Evolutionary conservation across 2,113 vertebrate genomes (phyloP), one percentile per base, ranked within the genome.

Genomic region (Cardinalis cardinalis): DNA sequence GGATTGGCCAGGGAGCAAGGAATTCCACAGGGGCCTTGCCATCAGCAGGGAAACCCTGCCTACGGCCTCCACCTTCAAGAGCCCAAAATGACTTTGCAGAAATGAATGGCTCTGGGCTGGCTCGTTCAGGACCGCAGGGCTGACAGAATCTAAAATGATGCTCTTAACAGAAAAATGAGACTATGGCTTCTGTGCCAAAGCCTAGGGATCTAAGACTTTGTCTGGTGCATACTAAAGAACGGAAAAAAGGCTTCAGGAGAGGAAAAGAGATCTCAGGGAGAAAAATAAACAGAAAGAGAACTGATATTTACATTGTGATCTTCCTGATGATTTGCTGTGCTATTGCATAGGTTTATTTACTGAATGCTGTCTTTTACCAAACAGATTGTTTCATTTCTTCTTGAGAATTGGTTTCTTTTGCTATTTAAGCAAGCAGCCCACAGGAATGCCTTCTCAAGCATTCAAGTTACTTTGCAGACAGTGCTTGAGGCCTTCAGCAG

Each of bases 131-230:
- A 82, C 81, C 0, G 0, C 64, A 75, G 61, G 72, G 63, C 66
- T 93, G 89, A 55, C 66, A 76, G 66, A 92, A 56, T 1, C 53
- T 41, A 53, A 85, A 92, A 66, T 36, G 21, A 73, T 63, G n/a
- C 51, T 66, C 31, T 70, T 87, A 89, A 85, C 31, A 72, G 93
- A 91, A 92, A 94, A 94, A 93, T 55, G 78, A 91, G 89, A 40
- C 46, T 58, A 5, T 49, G 68, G 29, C 48, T 93, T 82, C 63
- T 70, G 59, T 79, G 32, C 69, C 66, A 65, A 74, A 88, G 94
- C 89, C 78, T 79, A 38, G 46, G 71, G 89, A 87, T 92, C 61
- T 69, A 71, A 79, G 74, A 71, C 70, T 88, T 87, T 85, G 84
- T 60, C 66, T 84, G 58, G 18, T 92, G 89, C 74, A 82, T 89